Conservation (phyloP, 2,888 invertebrate genomes). For the Diploptera punctata region DNA sequence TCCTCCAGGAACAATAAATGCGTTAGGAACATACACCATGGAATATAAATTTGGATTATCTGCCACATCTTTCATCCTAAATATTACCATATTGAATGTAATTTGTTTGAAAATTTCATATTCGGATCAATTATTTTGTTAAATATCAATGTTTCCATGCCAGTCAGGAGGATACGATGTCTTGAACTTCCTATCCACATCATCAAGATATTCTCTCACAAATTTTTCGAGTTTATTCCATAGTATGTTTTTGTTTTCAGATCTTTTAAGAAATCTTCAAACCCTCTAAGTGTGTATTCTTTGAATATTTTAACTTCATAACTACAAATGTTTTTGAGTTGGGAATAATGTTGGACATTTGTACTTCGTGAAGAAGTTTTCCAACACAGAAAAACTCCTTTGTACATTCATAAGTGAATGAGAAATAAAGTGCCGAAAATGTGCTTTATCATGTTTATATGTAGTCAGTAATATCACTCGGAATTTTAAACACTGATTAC, state of each 20-base stretch:
- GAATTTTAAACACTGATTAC: too few relatives aligned
- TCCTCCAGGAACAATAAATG: constrained; percentile 86
- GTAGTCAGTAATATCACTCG: too few relatives aligned
- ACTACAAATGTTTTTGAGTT: constrained; percentile 94
- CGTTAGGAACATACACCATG: constrained; percentile 84
- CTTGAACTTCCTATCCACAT: constrained; percentile 74
- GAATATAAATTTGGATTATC: constrained; percentile 77
- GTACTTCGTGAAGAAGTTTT: constrained; percentile 77
- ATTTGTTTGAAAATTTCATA: constrained; percentile 75
- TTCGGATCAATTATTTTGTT: constrained; percentile 71
- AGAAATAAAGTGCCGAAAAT: too few relatives aligned
- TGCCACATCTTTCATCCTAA: constrained; percentile 78
- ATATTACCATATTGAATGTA: constrained; percentile 77
- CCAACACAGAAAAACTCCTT: constrained; percentile 80
- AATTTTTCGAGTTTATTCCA: constrained; percentile 62
- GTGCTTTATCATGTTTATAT: too few relatives aligned
- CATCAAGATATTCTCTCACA: constrained; percentile 72
- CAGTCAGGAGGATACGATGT: constrained; percentile 78
- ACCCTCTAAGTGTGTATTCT: constrained; percentile 67
- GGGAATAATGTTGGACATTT: constrained; percentile 77
- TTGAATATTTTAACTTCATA: constrained; percentile 76
- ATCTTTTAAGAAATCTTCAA: constrained; percentile 68
- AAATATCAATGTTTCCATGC: constrained; percentile 76
- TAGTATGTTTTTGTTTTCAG: constrained; percentile 58
- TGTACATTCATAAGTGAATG: constrained; percentile 19